These are phyloP conservation scores for Sphenopsis melanotis DNA, from an alignment of 2,797 vertebrate species.

Conservation along the genomic window DNA sequence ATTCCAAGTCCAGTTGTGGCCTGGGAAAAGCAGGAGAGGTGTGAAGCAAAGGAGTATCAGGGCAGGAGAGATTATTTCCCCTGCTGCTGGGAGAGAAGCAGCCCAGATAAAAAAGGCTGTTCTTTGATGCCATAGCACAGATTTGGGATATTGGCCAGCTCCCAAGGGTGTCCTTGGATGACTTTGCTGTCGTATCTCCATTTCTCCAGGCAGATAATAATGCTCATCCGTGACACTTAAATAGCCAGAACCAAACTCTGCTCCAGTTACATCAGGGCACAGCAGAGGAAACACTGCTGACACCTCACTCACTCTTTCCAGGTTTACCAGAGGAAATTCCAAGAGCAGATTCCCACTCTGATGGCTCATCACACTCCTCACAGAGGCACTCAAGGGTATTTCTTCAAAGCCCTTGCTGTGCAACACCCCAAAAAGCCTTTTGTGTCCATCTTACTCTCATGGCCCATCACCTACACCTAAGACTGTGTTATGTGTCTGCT, in stretches of 20 bases:
- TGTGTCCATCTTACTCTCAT: not conserved
- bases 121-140: not conserved
- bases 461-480: not conserved
- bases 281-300: not conserved
- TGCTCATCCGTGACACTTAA: not conserved
- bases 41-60: not conserved
- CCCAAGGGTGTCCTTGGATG: not conserved
- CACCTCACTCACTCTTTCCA: not conserved
- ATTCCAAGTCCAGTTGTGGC: not conserved
- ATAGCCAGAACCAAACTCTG: not conserved
- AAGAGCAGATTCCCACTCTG: not conserved
- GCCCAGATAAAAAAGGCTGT: not conserved
- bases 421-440: not conserved
- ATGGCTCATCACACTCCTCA: rapidly evolving
- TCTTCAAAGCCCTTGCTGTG: not conserved
- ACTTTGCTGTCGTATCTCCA: rapidly evolving
- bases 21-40: not conserved
- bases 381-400: not conserved
- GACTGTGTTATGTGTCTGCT: not conserved
- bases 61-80: not conserved
- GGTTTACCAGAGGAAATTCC: not conserved
- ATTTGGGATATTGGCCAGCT: not conserved
- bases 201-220: not conserved
- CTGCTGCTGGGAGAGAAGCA: not conserved
- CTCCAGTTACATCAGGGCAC: rapidly evolving